Evolutionary conservation across 2,113 vertebrate genomes (phyloP).

Genomic region (Ceuthmochares aereus): DNA sequence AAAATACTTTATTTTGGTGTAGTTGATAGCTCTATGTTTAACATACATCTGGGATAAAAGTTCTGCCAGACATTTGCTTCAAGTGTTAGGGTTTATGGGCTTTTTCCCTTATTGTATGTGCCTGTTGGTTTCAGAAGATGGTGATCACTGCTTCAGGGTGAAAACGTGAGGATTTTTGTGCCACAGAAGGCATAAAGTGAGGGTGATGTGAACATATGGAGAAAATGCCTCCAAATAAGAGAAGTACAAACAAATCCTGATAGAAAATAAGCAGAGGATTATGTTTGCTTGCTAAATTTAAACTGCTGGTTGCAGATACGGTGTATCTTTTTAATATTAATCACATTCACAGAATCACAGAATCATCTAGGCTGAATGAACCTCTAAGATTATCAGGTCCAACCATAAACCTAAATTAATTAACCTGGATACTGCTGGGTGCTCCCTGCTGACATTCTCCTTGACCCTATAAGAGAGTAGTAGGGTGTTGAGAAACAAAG

Average conservation of each 20-base stretch:
- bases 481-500: background rate
- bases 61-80: background rate
- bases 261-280: slow-evolving; percentile 59
- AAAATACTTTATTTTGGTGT: slow-evolving; percentile 4
- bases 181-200: background rate
- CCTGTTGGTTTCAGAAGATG: slow-evolving; percentile 46
- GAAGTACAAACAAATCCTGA: slow-evolving; percentile 35
- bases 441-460: background rate
- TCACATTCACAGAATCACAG: no score
- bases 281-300: slow-evolving; percentile 47
- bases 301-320: slow-evolving; percentile 15
- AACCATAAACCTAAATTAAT: background rate
- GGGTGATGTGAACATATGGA: slow-evolving; percentile 2
- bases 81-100: background rate
- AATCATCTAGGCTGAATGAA: no score
- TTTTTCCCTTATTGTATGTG: background rate
- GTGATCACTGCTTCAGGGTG: slow-evolving; percentile 1
- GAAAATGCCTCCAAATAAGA: slow-evolving; percentile 49
- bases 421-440: background rate
- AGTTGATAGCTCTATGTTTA: slow-evolving; percentile 25
- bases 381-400: no score
- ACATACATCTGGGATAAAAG: background rate
- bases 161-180: slow-evolving; percentile 58
- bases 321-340: background rate
- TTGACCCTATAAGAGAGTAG: background rate